Evolutionary conservation across 2,113 vertebrate species (phyloP).

Genomic region (Fulica atra): DNA sequence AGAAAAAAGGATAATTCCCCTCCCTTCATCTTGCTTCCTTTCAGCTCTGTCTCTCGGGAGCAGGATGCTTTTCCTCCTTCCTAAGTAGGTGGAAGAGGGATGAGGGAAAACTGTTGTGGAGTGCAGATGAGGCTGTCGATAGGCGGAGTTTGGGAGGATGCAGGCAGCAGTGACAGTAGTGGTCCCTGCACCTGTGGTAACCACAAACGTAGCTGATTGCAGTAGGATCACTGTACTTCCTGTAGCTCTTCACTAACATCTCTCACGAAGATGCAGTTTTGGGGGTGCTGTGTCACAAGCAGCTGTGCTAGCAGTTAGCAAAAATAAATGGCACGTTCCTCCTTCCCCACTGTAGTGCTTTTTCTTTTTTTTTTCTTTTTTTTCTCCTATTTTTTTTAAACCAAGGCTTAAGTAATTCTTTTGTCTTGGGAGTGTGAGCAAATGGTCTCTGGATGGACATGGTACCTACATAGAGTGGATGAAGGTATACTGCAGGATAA

Average conservation of each 20-base stretch:
- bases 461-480: not conserved
- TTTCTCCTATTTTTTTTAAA: too few species aligned
- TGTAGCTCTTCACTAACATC: not conserved
- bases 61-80: not conserved
- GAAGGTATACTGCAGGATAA: not conserved
- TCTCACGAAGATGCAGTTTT: not conserved
- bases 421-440: not conserved
- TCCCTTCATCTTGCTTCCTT: not conserved
- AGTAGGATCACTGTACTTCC: not conserved
- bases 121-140: not conserved
- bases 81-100: not conserved
- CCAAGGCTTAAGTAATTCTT: not conserved
- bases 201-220: not conserved
- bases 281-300: not conserved
- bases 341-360: not conserved
- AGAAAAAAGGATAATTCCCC: not conserved
- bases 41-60: not conserved
- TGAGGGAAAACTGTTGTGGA: not conserved
- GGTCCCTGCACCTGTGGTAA: not conserved
- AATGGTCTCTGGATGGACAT: not conserved
- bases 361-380: not conserved
- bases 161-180: accelerated
- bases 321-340: not conserved
- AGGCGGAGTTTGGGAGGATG: not conserved
- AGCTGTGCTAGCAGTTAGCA: not conserved